Evolutionary conservation across 2,113 vertebrate genomes (phyloP), one percentile per base, ranked within the genome.

Genomic region (Sitta europaea): DNA sequence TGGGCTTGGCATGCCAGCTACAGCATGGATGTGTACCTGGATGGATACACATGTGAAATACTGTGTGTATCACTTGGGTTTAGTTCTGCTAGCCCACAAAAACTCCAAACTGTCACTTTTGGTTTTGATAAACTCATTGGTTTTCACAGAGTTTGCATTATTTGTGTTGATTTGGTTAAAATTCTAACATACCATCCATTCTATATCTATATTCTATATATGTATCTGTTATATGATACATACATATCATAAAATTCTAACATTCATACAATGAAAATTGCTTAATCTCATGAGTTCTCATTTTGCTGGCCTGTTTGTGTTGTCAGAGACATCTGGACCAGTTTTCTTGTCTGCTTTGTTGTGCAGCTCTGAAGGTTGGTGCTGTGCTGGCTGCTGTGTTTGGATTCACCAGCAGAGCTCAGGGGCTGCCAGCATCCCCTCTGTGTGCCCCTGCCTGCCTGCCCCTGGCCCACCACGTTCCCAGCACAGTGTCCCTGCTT

Each of bases 401-500:
- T 7, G 4, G 24, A 31, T 79, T 68, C 65, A 19, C 45, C 24
- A 28, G 12, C 58, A 35, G 76, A 83, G 67, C 72, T 17, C 2
- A 28, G 47, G 28, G 45, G 20, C 53, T 9, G 11, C 35, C 14
- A 40, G 38, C 18, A 2, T 43, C 5, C 13, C 31, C 50, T 66
- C 43, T n/a, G 0, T 40, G 29, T 76, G 23, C 17, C 16, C 8
- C 21, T 62, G n/a, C 33, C 42, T 10, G 1, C 79, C 54, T 51
- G 38, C 35, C 5, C 0, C 57, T 28, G 73, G 20, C 50, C 43
- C 40, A 38, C 3, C 33, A 2, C 35, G 4, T 42, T 66, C 29
- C 54, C 27, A 25, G 61, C n/a, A 28, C 35, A 22, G 0, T 0
- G 0, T 57, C 31, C 72, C 42, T 20, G 22, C n/a, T 25, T 24